Percentiles rank a stretch among this genome's conserved stretches.
Evolutionary conservation across 2,797 vertebrate species (phyloP).

Genomic region (Microctenopoma steveboyesi): DNA sequence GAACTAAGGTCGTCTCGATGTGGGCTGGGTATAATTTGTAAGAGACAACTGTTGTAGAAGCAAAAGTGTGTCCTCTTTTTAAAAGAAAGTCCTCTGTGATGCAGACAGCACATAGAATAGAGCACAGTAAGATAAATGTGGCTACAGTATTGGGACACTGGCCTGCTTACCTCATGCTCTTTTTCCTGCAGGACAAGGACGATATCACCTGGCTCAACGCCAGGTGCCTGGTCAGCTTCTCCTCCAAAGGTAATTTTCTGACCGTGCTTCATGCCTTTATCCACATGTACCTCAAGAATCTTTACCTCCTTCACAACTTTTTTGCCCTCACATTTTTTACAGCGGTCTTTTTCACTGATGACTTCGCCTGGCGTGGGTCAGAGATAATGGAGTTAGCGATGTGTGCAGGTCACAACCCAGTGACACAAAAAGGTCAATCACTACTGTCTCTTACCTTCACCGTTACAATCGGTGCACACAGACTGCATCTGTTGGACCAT

Average conservation of each 20-base stretch:
- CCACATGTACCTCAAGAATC: conserved; percentile 98
- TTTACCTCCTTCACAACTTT: conserved; percentile 99
- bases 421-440: background rate
- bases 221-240: conserved; percentile 97
- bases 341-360: conserved; percentile 98
- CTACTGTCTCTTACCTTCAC: conserved; percentile 87
- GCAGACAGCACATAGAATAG: background rate
- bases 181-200: conserved; percentile 97
- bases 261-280: conserved; percentile 99
- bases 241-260: conserved; percentile 98
- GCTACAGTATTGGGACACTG: background rate
- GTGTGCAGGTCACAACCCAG: background rate
- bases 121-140: background rate
- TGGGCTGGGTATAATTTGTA: background rate
- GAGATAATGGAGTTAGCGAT: background rate
- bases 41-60: background rate
- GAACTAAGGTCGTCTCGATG: background rate
- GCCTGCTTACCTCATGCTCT: conserved; percentile 90
- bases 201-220: conserved; percentile 95
- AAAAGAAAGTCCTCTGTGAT: background rate
- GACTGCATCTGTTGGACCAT: conserved; percentile 99
- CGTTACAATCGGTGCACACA: conserved; percentile 96
- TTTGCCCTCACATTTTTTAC: conserved; percentile 99
- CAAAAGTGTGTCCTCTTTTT: background rate
- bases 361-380: conserved; percentile 88